These are phyloP conservation scores for Picathartes gymnocephalus DNA, from an alignment of 2,113 vertebrate species.

Conservation along the genomic window DNA sequence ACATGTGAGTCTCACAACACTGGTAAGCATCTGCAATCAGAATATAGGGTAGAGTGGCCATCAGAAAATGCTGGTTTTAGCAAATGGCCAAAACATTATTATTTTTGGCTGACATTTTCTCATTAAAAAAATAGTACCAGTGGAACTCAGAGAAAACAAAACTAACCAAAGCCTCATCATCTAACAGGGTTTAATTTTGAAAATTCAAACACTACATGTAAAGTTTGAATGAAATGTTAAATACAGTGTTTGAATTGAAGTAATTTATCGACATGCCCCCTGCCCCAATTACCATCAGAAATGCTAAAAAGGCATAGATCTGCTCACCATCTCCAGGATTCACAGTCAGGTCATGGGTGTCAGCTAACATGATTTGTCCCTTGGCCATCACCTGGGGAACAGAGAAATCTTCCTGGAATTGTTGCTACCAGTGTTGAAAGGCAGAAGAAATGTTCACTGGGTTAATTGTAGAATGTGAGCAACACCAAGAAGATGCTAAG, in stretches of 20 bases:
- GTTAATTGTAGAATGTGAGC: neutral
- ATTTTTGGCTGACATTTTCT: neutral
- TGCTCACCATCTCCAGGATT: slow-evolving; percentile 51
- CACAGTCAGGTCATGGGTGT: slow-evolving; percentile 23
- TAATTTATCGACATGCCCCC: neutral
- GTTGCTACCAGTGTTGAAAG: neutral
- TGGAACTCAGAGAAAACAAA: neutral
- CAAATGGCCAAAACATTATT: neutral
- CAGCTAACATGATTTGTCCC: slow-evolving; percentile 51
- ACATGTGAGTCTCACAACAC: neutral
- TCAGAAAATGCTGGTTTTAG: neutral
- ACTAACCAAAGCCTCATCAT: neutral
- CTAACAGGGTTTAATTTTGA: neutral
- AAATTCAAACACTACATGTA: neutral
- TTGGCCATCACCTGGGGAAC: slow-evolving; percentile 73
- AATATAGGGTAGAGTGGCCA: neutral
- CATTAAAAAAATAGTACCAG: neutral
- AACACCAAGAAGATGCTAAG: neutral
- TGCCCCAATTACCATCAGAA: neutral
- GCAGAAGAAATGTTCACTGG: neutral
- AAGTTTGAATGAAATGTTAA: neutral
- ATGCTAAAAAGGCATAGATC: neutral
- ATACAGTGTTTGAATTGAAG: neutral
- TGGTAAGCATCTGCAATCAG: neutral
- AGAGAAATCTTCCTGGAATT: neutral